Evolutionary conservation across 2,113 vertebrate genomes (phyloP), one percentile per base, ranked within the genome.

Genomic region (Aix galericulata): DNA sequence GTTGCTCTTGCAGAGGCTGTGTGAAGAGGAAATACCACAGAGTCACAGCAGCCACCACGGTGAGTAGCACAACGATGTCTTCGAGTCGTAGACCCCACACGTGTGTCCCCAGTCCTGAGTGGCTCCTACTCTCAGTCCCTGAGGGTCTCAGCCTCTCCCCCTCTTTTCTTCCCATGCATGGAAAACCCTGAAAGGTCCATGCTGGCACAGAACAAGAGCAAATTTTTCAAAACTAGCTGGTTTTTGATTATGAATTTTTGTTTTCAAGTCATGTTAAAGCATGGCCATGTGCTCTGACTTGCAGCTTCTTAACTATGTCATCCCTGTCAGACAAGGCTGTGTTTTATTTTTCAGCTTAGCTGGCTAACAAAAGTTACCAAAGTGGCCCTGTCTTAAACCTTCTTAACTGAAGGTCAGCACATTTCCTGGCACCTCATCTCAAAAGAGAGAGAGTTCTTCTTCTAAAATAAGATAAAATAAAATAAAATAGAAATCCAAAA

Each of bases 101-200:
- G 20, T 0, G 1, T 50, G 74, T 29, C 38, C n/a, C 22, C 31
- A 55, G 52, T 16, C 23, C 50, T 0, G 2, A 18, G 8, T 18
- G 53, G 40, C 67, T 66, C 23, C 0, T 0, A 32, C 13, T 60
- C 50, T 40, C 58, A 44, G 36, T 13, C 40, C 40, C 40, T 40
- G 13, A 4, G 18, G 56, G 36, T 44, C 42, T 50, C 31, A 27
- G 10, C 21, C 22, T 69, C 31, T 42, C 50, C 38, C 13, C 3
- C 7, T 53, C 72, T 53, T 46, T 42, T 40, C 15, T 53, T 68
- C 36, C 55, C 62, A 46, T 8, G 9, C 0, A 0, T 17, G 27
- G 55, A 68, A 56, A 27, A 20, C 50, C 73, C 68, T 20, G 15
- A 56, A 75, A 3, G 46, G 26, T 80, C 55, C 13, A 20, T 6